A percentile compares a stretch with the other conserved stretches of the same genome.
These are phyloP conservation scores for Oryzias javanicus DNA, from an alignment of 2,113 vertebrate species.

Conservation along the genomic window DNA sequence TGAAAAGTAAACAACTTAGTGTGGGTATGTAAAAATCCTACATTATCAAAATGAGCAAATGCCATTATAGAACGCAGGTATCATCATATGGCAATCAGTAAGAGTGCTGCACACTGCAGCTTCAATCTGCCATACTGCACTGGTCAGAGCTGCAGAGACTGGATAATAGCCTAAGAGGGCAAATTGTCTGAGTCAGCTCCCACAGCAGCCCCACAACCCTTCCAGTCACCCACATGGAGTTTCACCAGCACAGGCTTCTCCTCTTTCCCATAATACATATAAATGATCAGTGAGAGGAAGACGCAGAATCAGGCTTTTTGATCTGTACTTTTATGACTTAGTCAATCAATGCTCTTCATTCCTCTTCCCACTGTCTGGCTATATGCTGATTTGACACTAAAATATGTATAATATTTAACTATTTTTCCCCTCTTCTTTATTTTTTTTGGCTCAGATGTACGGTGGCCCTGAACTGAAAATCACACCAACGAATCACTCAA, in stretches of 20 bases:
- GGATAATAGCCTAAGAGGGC: constrained; percentile 34
- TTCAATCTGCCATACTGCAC: constrained; percentile 16
- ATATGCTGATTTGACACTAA: no score
- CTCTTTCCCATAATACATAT: constrained; percentile 28
- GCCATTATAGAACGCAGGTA: no score
- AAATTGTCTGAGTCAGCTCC: constrained; percentile 46
- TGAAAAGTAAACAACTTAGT: no score
- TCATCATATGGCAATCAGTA: no score
- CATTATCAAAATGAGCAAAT: no score
- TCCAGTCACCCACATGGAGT: constrained; percentile 40
- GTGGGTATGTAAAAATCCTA: no score
- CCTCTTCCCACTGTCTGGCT: constrained; percentile 3
- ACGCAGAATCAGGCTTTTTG: constrained; percentile 21
- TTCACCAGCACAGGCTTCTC: constrained; percentile 16
- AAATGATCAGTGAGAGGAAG: constrained; percentile 31
- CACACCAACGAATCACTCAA: no score
- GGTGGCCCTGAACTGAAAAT: no score
- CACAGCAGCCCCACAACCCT: constrained; percentile 23
- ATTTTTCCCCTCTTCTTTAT: no score
- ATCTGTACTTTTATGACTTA: constrained; percentile 37
- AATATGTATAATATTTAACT: no score
- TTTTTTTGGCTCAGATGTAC: no score
- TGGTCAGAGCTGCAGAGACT: constrained; percentile 33
- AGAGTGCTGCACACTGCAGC: not conserved
- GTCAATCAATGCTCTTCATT: constrained; percentile 17